These are phyloP conservation scores for Dyspetes luteomarginatus DNA, from an alignment of 2,888 invertebrate genomes.

Conservation along the genomic window DNA sequence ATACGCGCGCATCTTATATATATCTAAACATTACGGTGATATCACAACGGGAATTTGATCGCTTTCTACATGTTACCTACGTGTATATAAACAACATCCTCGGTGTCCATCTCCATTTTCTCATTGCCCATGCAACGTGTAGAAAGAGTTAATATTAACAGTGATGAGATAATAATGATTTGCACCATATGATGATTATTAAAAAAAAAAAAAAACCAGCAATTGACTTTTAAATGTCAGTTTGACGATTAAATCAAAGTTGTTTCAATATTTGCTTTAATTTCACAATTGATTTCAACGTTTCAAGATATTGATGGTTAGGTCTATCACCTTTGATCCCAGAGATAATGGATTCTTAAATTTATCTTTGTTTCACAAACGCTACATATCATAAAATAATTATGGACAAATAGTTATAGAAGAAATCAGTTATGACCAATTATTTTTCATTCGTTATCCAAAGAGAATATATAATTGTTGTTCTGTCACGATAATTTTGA, in stretches of 20 bases:
- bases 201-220: neutral
- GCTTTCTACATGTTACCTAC: neutral
- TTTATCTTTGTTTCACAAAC: neutral
- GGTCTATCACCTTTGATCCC: neutral
- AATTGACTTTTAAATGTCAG: neutral
- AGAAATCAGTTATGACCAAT: too few species aligned
- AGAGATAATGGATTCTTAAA: neutral
- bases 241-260: neutral
- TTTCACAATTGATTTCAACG: neutral
- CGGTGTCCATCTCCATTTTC: neutral
- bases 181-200: neutral
- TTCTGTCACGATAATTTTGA: too few species aligned
- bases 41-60: slow-evolving; percentile 32
- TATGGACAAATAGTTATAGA: too few species aligned
- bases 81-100: neutral
- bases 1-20: slow-evolving; percentile 30
- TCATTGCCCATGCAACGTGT: neutral
- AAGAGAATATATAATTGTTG: too few species aligned
- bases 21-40: slow-evolving; percentile 28
- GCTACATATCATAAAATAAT: neutral
- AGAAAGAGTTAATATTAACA: neutral
- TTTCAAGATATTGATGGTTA: neutral
- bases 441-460: too few species aligned
- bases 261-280: neutral
- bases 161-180: neutral